Evolutionary conservation across 2,797 vertebrate genomes (phyloP), one percentile per base, ranked within the genome.

Genomic region (Mormyrops boulengeri): DNA sequence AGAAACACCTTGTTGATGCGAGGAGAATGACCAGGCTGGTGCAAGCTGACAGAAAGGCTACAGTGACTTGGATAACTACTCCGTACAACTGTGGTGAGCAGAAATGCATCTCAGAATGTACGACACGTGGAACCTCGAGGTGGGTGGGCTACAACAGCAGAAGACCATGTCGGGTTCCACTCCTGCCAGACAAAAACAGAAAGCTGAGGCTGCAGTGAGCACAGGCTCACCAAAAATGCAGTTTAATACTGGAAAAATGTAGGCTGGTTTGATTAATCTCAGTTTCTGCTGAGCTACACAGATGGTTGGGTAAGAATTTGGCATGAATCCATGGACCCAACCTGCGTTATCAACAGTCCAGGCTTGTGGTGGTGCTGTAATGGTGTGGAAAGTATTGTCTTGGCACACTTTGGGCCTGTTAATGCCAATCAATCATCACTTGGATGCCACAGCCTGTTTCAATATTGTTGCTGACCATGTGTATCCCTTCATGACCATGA

Each of bases 361-460:
- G 66, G 26, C 30, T 69, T 12, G 66, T 69, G 66, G 49, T 50
- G 49, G 26, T 34, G 66, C 9, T 69, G 26, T 69, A 69, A 69
- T 34, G 66, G 26, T 69, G 11, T 69, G 66, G 66, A 30, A 12
- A 34, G 22, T 66, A 22, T 30, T 3, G 1, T 69, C 26, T 69
- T 30, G 26, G 62, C 62, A 69, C 62, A 30, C 26, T 69, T 69
- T 69, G 66, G 26, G 66, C 26, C 62, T 30, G 26, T 66, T 66
- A 66, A 30, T 66, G 22, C 62, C 66, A 69, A 34, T 69, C 66
- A 30, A 34, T 69, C 66, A 34, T 69, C n/a, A 17, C 91, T 93
- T 93, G 92, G 91, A 34, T 73, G 30, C 66, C 30, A 14, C 30
- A 38, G 9, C 3, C 62, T 69, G 9, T 69, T 26, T 69, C 12